Evolutionary conservation across 1,140 invertebrate species (phyloP).

Genomic region (Euura saliciscinereae): DNA sequence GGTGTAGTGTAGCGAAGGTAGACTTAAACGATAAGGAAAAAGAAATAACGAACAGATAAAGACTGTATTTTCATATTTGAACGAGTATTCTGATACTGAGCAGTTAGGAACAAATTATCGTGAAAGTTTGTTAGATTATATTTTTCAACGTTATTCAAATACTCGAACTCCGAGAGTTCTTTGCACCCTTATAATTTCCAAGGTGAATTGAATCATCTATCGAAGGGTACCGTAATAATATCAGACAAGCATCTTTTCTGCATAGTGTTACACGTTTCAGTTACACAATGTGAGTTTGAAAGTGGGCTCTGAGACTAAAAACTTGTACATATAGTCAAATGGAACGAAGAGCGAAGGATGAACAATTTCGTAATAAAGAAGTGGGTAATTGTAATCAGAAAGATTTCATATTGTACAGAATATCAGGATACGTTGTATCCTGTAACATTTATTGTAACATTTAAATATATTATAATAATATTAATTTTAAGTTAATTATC

Average conservation of each 20-base stretch:
- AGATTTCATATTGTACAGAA: slow-evolving; percentile 48
- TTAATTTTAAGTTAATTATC: slow-evolving; percentile 33
- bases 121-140: neutral
- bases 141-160: neutral
- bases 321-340: neutral
- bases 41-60: no score
- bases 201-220: neutral
- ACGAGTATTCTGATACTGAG: neutral
- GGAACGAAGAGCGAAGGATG: neutral
- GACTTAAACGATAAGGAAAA: no score
- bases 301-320: neutral
- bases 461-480: slow-evolving; percentile 40
- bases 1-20: no score
- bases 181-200: neutral
- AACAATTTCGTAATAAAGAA: no score
- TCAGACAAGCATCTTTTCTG: neutral
- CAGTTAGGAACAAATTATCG: neutral
- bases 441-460: no score
- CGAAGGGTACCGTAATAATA: neutral
- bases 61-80: neutral
- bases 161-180: neutral
- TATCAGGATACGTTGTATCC: slow-evolving; percentile 39
- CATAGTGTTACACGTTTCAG: neutral
- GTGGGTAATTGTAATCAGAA: slow-evolving; percentile 20
- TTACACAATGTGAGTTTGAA: neutral